Conservation (phyloP, 2,113 vertebrate genomes). For the Hippocampus abdominalis region DNA sequence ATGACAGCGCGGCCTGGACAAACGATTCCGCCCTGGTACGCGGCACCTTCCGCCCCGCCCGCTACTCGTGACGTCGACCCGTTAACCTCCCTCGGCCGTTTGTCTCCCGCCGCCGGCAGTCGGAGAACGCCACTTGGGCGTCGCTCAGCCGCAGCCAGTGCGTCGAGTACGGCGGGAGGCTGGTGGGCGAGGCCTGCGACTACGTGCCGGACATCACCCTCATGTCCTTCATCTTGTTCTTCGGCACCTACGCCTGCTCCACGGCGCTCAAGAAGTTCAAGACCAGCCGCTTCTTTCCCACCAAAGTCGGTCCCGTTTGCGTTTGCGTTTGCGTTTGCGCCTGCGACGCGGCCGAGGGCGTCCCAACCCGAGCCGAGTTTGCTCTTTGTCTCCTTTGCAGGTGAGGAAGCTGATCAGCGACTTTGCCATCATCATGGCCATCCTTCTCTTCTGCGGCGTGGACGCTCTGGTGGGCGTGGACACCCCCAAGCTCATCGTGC, state of each 20-base stretch:
- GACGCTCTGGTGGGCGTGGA: conserved; percentile 92
- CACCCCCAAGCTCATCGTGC: conserved; percentile 95
- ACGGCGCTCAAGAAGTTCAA: conserved; percentile 98
- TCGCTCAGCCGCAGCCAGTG: conserved; percentile 80
- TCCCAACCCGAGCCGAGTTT: no score
- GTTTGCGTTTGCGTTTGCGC: no score
- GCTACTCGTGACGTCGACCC: no score
- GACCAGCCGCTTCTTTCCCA: conserved; percentile 94
- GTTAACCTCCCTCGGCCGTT: background rate
- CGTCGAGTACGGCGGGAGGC: conserved; percentile 72
- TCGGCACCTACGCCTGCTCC: conserved; percentile 93
- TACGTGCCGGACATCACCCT: conserved; percentile 95
- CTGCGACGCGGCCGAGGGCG: no score
- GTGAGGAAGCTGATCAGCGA: conserved; percentile 96
- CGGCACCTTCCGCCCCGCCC: no score
- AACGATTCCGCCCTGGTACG: conserved; percentile 74
- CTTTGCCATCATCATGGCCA: conserved; percentile 95
- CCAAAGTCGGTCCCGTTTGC: conserved; percentile 76
- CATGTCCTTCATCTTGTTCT: conserved; percentile 95
- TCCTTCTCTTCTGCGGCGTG: conserved; percentile 90
- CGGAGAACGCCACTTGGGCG: conserved; percentile 78
- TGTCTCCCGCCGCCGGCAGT: conserved; percentile 28
- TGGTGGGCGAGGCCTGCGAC: conserved; percentile 78
- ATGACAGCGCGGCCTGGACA: conserved; percentile 42
- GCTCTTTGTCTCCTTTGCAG: conserved; percentile 54